Evolutionary conservation across 2,888 invertebrate species (phyloP), one percentile per base, ranked within the genome.

Genomic region (Branchellion lobata): DNA sequence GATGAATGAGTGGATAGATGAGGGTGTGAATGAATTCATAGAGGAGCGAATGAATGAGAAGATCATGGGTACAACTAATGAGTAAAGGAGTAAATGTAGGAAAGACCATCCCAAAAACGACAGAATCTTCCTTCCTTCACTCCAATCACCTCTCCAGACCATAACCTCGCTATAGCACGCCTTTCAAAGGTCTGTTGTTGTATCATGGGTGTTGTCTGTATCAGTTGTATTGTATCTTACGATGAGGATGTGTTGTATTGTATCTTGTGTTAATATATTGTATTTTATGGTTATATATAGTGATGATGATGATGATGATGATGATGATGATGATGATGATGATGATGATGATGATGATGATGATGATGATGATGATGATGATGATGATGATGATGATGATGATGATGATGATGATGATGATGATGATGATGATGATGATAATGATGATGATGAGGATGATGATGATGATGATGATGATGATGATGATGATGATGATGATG

Each of bases 251-350:
- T n/a, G n/a, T n/a, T n/a, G n/a, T n/a, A n/a, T n/a, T n/a, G n/a
- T n/a, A n/a, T n/a, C n/a, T n/a, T n/a, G n/a, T n/a, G n/a, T n/a
- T n/a, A n/a, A n/a, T n/a, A n/a, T n/a, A n/a, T n/a, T n/a, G n/a
- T n/a, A n/a, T n/a, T n/a, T n/a, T n/a, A n/a, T n/a, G n/a, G n/a
- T n/a, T n/a, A n/a, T n/a, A n/a, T n/a, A n/a, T n/a, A n/a, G 21
- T 65, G 65, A 65, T 65, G 65, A 65, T 65, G 65, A 65, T 65
- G 65, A 65, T 65, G 65, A 65, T 65, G 65, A 65, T 65, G 65
- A 65, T 65, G 65, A 65, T 65, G 65, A 65, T 65, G 65, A 65
- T 65, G 65, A 65, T 65, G 65, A 65, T 65, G 65, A 65, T 65
- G 65, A 65, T 65, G 65, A 65, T 65, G 65, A 65, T 65, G 65